phyloP scores from a whole-genome alignment of 2,888 invertebrate species.

The Drosophila acutilabella region DNA sequence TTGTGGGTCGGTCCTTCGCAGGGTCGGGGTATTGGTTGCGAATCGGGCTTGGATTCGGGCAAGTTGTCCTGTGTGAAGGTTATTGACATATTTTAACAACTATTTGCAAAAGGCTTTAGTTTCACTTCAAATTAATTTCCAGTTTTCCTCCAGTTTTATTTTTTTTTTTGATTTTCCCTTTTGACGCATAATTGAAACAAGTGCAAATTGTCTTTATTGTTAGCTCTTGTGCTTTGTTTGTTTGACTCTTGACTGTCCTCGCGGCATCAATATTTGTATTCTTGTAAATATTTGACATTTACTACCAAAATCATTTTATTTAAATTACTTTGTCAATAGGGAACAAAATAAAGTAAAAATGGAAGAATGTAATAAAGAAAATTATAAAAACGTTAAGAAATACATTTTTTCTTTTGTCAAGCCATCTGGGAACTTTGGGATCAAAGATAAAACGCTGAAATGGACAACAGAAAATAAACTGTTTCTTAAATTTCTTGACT shows the following conservation, averaged over 20 bases:
- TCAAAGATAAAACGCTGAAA: neutral
- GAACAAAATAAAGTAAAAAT: constrained; percentile 22
- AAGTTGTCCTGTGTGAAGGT: constrained; percentile 55
- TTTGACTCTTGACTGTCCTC: constrained; percentile 65
- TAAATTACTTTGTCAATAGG: constrained; percentile 66
- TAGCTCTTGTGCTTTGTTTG: constrained; percentile 32
- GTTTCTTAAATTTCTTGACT: no score
- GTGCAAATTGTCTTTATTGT: constrained; percentile 73
- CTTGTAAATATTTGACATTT: constrained; percentile 71
- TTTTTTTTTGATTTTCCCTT: neutral
- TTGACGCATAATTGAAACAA: constrained; percentile 73
- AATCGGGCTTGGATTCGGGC: constrained; percentile 3
- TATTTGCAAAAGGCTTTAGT: constrained; percentile 79
- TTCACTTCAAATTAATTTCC: constrained; percentile 72
- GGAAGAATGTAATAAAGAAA: neutral
- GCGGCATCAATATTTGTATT: constrained; percentile 77
- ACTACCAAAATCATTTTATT: constrained; percentile 74
- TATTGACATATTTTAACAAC: constrained; percentile 80
- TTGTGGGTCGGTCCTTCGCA: neutral
- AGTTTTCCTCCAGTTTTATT: neutral
- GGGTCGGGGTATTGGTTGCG: constrained; percentile 2
- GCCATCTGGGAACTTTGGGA: constrained; percentile 47
- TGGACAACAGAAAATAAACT: neutral
- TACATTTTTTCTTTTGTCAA: constrained; percentile 59
- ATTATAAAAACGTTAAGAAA: constrained; percentile 28